These are phyloP conservation scores for Sporophila hypoxantha DNA, from an alignment of 2,113 vertebrate species.

Conservation along the genomic window DNA sequence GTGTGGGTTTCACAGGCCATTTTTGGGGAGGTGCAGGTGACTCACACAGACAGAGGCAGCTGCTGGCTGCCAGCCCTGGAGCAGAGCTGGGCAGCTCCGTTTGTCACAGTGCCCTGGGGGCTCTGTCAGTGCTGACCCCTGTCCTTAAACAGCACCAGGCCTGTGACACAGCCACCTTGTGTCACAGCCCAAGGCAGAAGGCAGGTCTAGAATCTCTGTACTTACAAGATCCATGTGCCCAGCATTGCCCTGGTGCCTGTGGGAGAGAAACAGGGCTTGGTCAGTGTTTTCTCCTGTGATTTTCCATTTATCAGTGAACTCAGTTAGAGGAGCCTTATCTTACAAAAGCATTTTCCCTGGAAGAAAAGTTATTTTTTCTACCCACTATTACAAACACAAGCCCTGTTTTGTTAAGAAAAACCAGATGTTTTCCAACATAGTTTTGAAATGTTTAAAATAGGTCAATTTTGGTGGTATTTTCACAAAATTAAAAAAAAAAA, in stretches of 20 bases:
- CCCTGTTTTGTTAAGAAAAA: not conserved
- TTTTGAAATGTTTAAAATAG: not conserved
- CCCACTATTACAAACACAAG: not conserved
- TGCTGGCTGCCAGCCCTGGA: not conserved
- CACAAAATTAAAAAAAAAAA: not conserved
- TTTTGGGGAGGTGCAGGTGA: not conserved
- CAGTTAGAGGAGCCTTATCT: not conserved
- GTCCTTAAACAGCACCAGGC: not conserved
- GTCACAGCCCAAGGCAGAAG: not conserved
- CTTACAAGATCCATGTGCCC: constrained; percentile 39
- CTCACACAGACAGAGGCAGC: not conserved
- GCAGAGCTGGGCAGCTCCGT: not conserved
- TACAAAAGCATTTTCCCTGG: not conserved
- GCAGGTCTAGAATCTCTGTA: not conserved
- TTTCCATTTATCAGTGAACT: not conserved
- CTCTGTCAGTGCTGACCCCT: not conserved
- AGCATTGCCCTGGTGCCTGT: not conserved
- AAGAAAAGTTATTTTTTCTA: not conserved
- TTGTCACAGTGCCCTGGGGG: not conserved
- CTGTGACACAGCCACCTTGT: not conserved
- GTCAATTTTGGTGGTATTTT: not conserved
- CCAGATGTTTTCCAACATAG: not conserved
- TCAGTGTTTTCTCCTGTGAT: not conserved
- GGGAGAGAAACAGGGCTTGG: not conserved
- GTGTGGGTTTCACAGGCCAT: not conserved